Base-by-base conservation (phyloP, 2,113 vertebrate species). In the Colius striatus region DNA sequence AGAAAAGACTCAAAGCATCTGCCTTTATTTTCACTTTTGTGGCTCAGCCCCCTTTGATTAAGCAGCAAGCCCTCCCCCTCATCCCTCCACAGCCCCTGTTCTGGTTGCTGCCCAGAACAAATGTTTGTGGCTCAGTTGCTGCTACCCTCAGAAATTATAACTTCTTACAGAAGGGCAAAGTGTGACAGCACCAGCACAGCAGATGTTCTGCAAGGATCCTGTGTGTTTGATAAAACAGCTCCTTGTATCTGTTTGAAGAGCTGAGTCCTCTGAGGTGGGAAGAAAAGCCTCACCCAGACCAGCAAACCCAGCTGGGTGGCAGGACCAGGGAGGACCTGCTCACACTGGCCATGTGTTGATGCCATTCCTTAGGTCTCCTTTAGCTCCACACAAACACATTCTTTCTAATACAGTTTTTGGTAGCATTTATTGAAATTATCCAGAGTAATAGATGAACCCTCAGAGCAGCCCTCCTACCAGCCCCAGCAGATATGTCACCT, bases 1-100 rank as follows among this genome's bases (percentile, higher is more conserved):
- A 80, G 76, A 41, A 81, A 80, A n/a, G 16, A 80, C 80, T 84
- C 4, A 3, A 81, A 93, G 90, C 90, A 93, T 88, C 70, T 90
- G 88, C 73, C 61, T 96, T 93, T 48, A 89, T 88, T 96, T 95
- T 90, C 11, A 84, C 70, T 92, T 93, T 61, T 79, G 74, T 81
- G 75, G 77, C 76, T 91, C 61, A 94, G 50, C 68, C 87, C 93
- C 8, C 38, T 88, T 90, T 86, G 88, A 84, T 79, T 70, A 79
- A 95, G 90, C 53, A 90, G 58, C 54, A 55, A 51, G 32, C 57
- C 87, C 47, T 63, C 13, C 45, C 16, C 30, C 57, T 81, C 41
- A 10, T 57, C 70, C 76, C 32, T 32, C 73, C 16, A 26, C 58
- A 63, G 54, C 43, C 58, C 22, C 19, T 20, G 57, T 77, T 63